Conservation (phyloP, 92 coral and sea anemone genomes). For the Phenganax stokvisi region DNA sequence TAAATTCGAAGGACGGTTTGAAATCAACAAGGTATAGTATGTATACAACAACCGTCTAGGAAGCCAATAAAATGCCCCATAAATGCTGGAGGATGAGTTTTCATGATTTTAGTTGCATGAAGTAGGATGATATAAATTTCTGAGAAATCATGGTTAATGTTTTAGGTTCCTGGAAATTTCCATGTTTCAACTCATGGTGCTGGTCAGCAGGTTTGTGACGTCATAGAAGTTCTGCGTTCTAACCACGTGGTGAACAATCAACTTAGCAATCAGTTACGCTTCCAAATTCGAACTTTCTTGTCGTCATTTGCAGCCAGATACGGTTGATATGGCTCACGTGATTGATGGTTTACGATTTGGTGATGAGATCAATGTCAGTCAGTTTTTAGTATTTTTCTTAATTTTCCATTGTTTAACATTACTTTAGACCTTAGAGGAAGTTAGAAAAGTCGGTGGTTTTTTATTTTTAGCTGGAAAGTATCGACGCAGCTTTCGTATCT, state of each 20-base stretch:
- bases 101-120: background rate
- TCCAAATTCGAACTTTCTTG: background rate
- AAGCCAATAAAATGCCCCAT: background rate
- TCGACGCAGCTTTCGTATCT: conserved; percentile 92
- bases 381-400: background rate
- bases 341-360: conserved; percentile 87
- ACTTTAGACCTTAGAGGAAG: background rate
- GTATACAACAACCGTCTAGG: background rate
- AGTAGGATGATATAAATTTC: background rate
- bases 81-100: background rate
- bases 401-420: too few relatives aligned
- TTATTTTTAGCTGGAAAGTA: conserved; percentile 54
- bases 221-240: too few relatives aligned
- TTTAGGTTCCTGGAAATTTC: conserved; percentile 96
- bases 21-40: conserved; percentile 71
- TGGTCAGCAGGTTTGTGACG: conserved; percentile 69
- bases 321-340: conserved; percentile 79
- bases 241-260: too few relatives aligned
- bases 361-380: conserved; percentile 66
- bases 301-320: conserved; percentile 62
- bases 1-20: conserved; percentile 62
- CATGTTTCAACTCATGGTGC: conserved; percentile 97
- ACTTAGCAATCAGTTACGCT: background rate
- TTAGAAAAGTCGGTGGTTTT: background rate
- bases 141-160: background rate